Base-by-base conservation (phyloP, 1,140 invertebrate species). In the Radopholus similis region DNA sequence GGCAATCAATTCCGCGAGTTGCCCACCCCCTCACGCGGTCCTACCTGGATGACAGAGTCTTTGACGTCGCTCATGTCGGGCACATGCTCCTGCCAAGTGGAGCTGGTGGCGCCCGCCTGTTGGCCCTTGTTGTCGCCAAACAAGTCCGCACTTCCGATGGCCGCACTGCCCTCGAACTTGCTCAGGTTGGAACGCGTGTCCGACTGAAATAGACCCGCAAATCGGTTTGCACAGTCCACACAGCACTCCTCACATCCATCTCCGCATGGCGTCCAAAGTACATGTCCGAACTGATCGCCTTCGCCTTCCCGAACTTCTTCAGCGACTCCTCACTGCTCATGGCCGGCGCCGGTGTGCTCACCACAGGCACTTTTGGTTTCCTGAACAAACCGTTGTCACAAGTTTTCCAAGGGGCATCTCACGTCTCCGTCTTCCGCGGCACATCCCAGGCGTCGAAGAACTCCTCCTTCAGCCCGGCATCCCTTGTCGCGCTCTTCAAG, bases 221-320 rank as follows among this genome's bases (percentile, higher is more conserved):
- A 63, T 34, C 35, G 28, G 28, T 34, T 32, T 30, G 2, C 18
- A 18, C 35, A 59, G 13, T 28, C 13, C 21, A 63, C 23, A 63
- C 40, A n/a, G n/a, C n/a, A 37, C n/a, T 49, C 2, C 68, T n/a
- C 18, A 70, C 68, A 58, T 89, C 78, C 74, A 82, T 77, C 71
- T 81, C 68, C 53, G 70, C 38, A 72, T 87, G 87, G 70, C 90
- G 89, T 3, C 88, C 89, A 83, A 95, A 95, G 85, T 89, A 97
- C 85, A 96, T 93, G 82, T 95, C 92, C 0, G 95, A 97, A 64
- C 93, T 96, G 75, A 98, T 98, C 2, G 92, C 90, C 85, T 97
- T 98, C 4, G 95, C 93, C 78, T 90, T 82, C 18, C 70, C 74
- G 40, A 82, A 80, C 38, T 82, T 77, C 49, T 80, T 74, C 8